These are phyloP conservation scores for Onychomys leucogaster DNA, from an alignment of 2,797 vertebrate species.

Conservation along the genomic window DNA sequence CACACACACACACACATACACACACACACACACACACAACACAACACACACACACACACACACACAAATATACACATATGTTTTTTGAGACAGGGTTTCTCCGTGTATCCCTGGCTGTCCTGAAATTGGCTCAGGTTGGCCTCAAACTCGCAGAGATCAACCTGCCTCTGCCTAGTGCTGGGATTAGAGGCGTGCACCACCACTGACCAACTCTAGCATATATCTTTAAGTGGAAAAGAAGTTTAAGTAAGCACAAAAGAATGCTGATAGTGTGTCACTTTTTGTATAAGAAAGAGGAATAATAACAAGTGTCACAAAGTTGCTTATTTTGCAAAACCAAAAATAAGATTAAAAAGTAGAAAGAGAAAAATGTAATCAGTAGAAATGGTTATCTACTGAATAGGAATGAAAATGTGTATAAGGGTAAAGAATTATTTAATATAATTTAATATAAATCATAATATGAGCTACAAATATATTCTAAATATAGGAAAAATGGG, in stretches of 20 bases:
- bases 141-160: not conserved
- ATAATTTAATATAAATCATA: not conserved
- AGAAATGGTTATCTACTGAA: not conserved
- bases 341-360: not conserved
- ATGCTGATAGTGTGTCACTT: not conserved
- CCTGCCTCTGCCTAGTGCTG: not conserved
- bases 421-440: not conserved
- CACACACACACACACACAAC: too few species aligned
- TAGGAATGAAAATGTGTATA: not conserved
- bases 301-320: not conserved
- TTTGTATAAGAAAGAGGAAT: not conserved
- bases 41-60: too few species aligned
- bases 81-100: not conserved
- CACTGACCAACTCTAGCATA: not conserved
- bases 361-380: not conserved
- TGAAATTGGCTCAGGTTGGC: not conserved
- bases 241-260: not conserved
- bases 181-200: not conserved
- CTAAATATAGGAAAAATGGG: not conserved
- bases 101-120: not conserved
- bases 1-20: too few species aligned
- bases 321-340: not conserved
- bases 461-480: not conserved
- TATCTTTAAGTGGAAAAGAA: not conserved
- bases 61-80: too few species aligned